A percentile compares a stretch with the other conserved stretches of the same genome.
Conservation (phyloP, 2,888 invertebrate genomes). For the Mactromeris polynyma region DNA sequence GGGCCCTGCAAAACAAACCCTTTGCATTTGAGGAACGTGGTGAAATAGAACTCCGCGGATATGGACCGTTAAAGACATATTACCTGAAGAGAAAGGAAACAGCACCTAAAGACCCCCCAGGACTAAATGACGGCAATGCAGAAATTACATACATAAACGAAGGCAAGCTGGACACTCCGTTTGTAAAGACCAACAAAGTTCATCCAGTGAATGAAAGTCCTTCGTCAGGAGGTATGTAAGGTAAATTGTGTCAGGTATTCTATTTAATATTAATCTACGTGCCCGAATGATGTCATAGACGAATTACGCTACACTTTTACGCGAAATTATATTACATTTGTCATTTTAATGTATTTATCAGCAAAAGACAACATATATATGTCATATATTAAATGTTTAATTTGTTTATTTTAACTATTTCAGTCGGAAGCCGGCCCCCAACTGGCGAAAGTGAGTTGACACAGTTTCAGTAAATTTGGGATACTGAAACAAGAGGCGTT, state of each 20-base stretch:
- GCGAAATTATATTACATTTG: too few relatives aligned
- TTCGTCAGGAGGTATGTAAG: constrained; percentile 61
- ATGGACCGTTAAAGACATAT: constrained; percentile 74
- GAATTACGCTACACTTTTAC: not conserved
- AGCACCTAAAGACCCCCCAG: constrained; percentile 66
- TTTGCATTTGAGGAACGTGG: constrained; percentile 77
- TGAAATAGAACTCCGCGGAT: constrained; percentile 74
- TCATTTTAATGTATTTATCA: too few relatives aligned
- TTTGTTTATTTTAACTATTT: constrained; percentile 30
- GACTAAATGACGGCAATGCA: constrained; percentile 53
- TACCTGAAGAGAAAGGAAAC: constrained; percentile 72
- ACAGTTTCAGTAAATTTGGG: constrained; percentile 47
- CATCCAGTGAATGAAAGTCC: constrained; percentile 60
- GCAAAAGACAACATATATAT: too few relatives aligned
- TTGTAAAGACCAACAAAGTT: constrained; percentile 57
- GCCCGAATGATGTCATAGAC: not conserved
- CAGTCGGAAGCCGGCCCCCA: constrained; percentile 67
- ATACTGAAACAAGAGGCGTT: not conserved
- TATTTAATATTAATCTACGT: not conserved
- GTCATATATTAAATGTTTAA: not conserved
- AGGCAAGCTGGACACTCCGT: constrained; percentile 58
- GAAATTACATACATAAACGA: constrained; percentile 69
- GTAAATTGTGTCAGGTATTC: constrained; percentile 11
- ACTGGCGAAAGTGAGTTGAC: constrained; percentile 63
- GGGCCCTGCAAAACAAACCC: constrained; percentile 69